Evolutionary conservation across 2,888 invertebrate species (phyloP).

Genomic region (Ditula angustiorana): DNA sequence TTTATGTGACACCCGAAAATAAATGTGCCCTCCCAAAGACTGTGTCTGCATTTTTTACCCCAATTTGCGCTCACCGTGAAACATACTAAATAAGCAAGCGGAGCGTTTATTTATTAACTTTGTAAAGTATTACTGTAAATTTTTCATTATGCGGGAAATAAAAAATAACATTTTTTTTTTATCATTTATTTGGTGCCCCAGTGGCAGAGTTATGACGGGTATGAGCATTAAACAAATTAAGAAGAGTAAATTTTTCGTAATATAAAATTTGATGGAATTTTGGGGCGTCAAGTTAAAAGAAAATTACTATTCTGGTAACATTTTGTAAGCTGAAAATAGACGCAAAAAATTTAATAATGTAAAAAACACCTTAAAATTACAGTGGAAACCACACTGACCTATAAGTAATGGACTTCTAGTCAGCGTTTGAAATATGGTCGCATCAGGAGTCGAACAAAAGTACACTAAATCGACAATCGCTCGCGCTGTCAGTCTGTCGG

Average conservation of each 20-base stretch:
- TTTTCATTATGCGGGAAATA: slow-evolving; percentile 11
- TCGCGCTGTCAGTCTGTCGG: too few relatives aligned
- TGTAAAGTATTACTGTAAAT: slow-evolving; percentile 45
- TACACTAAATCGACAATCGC: too few relatives aligned
- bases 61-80: slow-evolving; percentile 57
- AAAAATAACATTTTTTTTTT: slow-evolving; percentile 2
- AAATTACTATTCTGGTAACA: not conserved
- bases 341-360: not conserved
- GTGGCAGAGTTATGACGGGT: slow-evolving; percentile 11
- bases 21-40: slow-evolving; percentile 48
- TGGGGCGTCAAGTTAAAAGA: not conserved
- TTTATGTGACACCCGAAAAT: slow-evolving; percentile 48
- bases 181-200: slow-evolving; percentile 6
- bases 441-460: too few relatives aligned
- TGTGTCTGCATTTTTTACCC: slow-evolving; percentile 50
- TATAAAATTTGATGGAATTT: not conserved
- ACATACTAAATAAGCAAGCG: slow-evolving; percentile 41
- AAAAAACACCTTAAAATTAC: too few relatives aligned
- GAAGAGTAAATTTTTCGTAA: not conserved
- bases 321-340: not conserved
- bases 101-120: slow-evolving; percentile 50
- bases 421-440: too few relatives aligned
- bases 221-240: not conserved
- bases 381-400: too few relatives aligned
- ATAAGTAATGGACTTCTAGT: too few relatives aligned